Evolutionary conservation across 2,797 vertebrate genomes (phyloP).

Genomic region (Notolabrus celidotus): DNA sequence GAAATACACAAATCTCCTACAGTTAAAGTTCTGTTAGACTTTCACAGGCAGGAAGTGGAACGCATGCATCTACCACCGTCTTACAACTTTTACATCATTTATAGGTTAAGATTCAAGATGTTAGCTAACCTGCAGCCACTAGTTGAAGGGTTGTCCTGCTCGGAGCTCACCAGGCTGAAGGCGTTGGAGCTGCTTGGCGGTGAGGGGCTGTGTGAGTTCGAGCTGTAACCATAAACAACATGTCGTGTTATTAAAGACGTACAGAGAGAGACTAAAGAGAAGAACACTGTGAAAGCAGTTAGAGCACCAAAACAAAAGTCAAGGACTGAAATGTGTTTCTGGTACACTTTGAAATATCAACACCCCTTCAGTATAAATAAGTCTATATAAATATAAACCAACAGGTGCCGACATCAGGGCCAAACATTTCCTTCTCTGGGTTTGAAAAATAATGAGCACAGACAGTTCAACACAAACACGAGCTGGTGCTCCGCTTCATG

Average conservation of each 20-base stretch:
- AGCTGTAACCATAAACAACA: conserved; percentile 74
- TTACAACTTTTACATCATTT: too few species aligned
- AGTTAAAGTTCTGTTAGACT: background rate
- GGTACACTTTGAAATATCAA: background rate
- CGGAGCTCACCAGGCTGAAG: conserved; percentile 91
- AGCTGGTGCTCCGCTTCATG: too few species aligned
- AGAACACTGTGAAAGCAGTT: background rate
- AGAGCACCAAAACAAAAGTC: conserved; percentile 28
- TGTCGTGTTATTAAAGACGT: conserved; percentile 12
- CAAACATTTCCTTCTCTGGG: background rate
- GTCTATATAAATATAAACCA: background rate
- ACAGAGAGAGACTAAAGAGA: background rate
- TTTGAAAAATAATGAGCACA: conserved; percentile 1
- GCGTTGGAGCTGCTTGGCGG: conserved; percentile 88
- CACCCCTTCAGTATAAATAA: background rate
- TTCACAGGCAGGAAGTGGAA: background rate
- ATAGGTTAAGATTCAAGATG: background rate
- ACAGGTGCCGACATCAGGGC: background rate
- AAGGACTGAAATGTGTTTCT: conserved; percentile 9
- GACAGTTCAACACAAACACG: background rate
- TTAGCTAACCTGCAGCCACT: conserved; percentile 91
- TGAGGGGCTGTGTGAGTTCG: conserved; percentile 86
- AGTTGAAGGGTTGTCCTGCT: conserved; percentile 90
- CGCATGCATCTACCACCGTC: too few species aligned
- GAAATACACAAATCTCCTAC: background rate